These are phyloP conservation scores for Orycteropus afer DNA, from an alignment of 2,113 vertebrate species.

Conservation along the genomic window DNA sequence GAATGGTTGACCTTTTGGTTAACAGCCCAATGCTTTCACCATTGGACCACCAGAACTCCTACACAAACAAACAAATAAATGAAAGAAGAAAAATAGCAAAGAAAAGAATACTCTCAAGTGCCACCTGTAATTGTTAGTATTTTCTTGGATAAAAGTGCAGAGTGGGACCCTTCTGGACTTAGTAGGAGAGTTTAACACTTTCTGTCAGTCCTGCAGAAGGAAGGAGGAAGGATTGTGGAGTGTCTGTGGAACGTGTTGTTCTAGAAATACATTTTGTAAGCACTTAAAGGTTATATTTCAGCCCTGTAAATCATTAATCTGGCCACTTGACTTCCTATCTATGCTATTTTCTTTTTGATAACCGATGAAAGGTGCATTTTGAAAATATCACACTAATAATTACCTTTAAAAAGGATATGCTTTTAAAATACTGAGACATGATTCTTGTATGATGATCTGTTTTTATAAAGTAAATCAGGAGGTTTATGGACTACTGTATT, in stretches of 20 bases:
- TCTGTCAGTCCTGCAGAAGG: neutral
- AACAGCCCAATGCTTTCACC: no score
- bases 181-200: neutral
- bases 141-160: slow-evolving; percentile 42
- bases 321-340: slow-evolving; percentile 1
- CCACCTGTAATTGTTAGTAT: slow-evolving; percentile 48
- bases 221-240: neutral
- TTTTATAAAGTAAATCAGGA: neutral
- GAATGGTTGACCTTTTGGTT: no score
- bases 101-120: slow-evolving; percentile 44
- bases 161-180: slow-evolving; percentile 53
- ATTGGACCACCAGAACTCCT: no score
- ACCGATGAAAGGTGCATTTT: neutral
- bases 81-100: neutral
- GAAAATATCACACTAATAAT: neutral
- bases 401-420: neutral
- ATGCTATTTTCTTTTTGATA: neutral
- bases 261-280: neutral
- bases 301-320: neutral
- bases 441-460: neutral
- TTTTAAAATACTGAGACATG: neutral
- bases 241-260: neutral
- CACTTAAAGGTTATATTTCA: neutral
- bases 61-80: neutral
- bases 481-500: neutral